A percentile compares a stretch with the other conserved stretches of the same genome.
Evolutionary conservation across 1,140 invertebrate species (phyloP).

Genomic region (Platyura marginata): DNA sequence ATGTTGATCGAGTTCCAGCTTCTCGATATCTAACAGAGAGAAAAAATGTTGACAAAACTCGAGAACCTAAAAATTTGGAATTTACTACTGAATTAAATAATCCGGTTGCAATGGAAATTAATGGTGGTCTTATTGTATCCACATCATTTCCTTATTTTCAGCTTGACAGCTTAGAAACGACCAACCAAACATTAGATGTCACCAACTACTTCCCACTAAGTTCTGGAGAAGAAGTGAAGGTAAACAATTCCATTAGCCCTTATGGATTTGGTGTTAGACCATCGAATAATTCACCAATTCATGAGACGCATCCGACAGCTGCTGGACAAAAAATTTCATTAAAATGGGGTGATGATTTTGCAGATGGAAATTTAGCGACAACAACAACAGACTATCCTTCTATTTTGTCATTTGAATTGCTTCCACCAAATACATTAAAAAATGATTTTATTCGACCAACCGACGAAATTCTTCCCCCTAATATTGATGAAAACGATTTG

Average conservation of each 20-base stretch:
- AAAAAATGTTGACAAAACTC: constrained; percentile 6
- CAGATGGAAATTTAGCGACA: neutral
- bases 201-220: constrained; percentile 9
- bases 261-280: constrained; percentile 1
- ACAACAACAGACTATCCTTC: constrained; percentile 18
- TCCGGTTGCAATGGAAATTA: constrained; percentile 25
- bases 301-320: constrained; percentile 18
- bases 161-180: constrained; percentile 12
- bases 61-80: constrained; percentile 11
- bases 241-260: constrained; percentile 7
- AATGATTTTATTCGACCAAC: neutral
- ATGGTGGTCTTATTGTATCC: constrained; percentile 19
- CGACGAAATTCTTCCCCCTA: constrained; percentile 13
- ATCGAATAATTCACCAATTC: constrained; percentile 19
- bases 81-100: constrained; percentile 16
- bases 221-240: constrained; percentile 18
- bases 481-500: constrained; percentile 13
- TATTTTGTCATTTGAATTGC: constrained; percentile 1
- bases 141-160: constrained; percentile 9
- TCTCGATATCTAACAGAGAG: constrained; percentile 9
- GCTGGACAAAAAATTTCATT: neutral
- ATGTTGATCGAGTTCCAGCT: constrained; percentile 12
- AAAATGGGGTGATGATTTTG: neutral
- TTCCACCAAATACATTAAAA: constrained; percentile 11
- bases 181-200: neutral